Conservation (phyloP, 2,888 invertebrate species). For the Callosobruchus maculatus region DNA sequence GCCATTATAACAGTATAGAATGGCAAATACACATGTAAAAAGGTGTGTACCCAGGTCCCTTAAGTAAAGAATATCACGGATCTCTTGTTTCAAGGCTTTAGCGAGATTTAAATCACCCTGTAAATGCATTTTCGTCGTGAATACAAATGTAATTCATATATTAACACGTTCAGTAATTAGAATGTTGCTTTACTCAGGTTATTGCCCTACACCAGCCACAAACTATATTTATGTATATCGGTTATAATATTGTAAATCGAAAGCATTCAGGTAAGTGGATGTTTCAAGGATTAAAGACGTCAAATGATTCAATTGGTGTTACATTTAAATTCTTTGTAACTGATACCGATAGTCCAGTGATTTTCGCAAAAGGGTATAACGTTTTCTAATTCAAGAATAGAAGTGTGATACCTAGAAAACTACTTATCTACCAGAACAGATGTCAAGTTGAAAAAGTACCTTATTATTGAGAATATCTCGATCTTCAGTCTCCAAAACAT, state of each 20-base stretch:
- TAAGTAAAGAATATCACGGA: too few species aligned
- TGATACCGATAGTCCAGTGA: not conserved
- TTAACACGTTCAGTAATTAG: not conserved
- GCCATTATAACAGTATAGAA: too few species aligned
- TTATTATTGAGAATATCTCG: slow-evolving; percentile 22
- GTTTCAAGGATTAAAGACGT: not conserved
- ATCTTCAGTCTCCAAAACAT: slow-evolving; percentile 22
- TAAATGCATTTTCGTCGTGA: not conserved
- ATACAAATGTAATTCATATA: not conserved
- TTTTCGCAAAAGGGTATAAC: too few species aligned
- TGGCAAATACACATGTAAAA: too few species aligned
- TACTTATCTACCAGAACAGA: not conserved
- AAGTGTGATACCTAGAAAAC: too few species aligned
- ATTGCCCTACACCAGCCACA: not conserved
- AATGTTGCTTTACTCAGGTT: not conserved
- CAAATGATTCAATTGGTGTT: not conserved
- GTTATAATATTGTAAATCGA: not conserved
- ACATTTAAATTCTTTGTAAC: not conserved
- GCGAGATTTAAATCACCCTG: not conserved
- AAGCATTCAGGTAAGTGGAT: not conserved
- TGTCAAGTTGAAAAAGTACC: slow-evolving; percentile 12
- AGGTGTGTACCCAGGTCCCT: too few species aligned
- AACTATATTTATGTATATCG: not conserved
- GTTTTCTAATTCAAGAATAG: too few species aligned
- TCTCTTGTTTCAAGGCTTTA: too few species aligned